A percentile compares a stretch with the other conserved stretches of the same genome.
Evolutionary conservation across 2,113 vertebrate species (phyloP).

Genomic region (Syngnathus typhle): DNA sequence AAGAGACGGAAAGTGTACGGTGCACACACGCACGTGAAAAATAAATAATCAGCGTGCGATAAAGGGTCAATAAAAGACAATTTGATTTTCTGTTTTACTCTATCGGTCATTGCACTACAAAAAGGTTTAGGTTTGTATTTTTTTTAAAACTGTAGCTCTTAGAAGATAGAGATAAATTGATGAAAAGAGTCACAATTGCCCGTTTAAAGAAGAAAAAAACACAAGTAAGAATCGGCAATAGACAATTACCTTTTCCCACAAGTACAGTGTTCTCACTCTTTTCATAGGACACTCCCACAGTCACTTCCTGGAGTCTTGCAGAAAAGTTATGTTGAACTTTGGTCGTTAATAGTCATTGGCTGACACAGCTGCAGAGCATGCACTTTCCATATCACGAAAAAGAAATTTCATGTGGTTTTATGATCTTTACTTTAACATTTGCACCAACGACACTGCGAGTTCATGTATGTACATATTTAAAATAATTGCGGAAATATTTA

Average conservation of each 20-base stretch:
- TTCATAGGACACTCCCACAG: background rate
- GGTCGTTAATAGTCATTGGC: constrained; percentile 12
- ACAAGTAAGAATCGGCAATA: background rate
- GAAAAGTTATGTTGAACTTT: constrained; percentile 50
- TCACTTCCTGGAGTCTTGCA: constrained; percentile 42
- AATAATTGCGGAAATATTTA: background rate
- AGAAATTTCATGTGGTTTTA: background rate
- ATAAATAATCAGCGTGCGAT: background rate
- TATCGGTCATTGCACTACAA: background rate
- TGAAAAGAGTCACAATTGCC: background rate
- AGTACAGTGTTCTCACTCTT: background rate
- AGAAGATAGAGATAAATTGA: background rate
- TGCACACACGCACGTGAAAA: background rate
- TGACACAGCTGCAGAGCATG: constrained; percentile 25
- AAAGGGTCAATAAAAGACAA: too few relatives aligned
- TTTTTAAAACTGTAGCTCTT: background rate
- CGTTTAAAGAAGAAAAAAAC: background rate
- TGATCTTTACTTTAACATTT: background rate
- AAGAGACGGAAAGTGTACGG: background rate
- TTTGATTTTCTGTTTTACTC: too few relatives aligned
- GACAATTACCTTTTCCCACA: background rate
- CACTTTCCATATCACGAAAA: background rate
- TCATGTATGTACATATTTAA: background rate
- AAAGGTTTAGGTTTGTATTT: background rate
- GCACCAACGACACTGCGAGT: background rate